These are phyloP conservation scores for Polymixis lichenea DNA, from an alignment of 2,888 invertebrate genomes.

Conservation along the genomic window DNA sequence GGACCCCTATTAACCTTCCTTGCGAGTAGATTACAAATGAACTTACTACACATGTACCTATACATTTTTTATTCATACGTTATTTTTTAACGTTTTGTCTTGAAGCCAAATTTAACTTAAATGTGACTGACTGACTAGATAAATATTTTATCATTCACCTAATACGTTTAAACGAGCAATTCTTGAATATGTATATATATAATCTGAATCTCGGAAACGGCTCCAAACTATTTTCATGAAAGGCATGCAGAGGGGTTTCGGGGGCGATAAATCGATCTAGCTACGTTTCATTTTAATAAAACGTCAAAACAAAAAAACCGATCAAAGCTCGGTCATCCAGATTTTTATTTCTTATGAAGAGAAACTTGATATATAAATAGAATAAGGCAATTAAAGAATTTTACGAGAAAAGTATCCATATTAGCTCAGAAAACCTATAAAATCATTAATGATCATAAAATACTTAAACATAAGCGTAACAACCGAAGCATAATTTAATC, in stretches of 20 bases:
- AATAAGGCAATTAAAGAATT: neutral
- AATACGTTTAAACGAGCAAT: too few species aligned
- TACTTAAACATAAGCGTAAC: constrained; percentile 17
- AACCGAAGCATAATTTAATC: constrained; percentile 39
- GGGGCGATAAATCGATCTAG: too few species aligned
- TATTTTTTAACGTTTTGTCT: neutral
- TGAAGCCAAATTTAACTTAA: neutral
- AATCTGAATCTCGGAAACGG: too few species aligned
- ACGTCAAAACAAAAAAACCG: too few species aligned
- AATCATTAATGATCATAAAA: constrained; percentile 15
- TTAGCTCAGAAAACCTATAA: constrained; percentile 7
- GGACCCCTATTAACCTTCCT: constrained; percentile 51
- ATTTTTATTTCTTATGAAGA: neutral
- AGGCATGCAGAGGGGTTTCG: too few species aligned
- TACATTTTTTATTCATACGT: neutral
- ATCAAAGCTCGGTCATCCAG: too few species aligned
- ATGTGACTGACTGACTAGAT: too few species aligned
- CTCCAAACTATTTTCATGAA: too few species aligned
- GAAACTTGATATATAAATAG: neutral
- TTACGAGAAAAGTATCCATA: constrained; percentile 1
- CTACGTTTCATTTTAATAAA: too few species aligned
- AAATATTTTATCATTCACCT: constrained; percentile 1
- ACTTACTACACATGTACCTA: neutral
- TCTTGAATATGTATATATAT: too few species aligned
- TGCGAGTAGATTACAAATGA: constrained; percentile 57